A percentile compares a stretch with the other conserved stretches of the same genome.
These are phyloP conservation scores for Gyrodactylus salaris DNA, from an alignment of 1,140 invertebrate genomes.

Conservation along the genomic window DNA sequence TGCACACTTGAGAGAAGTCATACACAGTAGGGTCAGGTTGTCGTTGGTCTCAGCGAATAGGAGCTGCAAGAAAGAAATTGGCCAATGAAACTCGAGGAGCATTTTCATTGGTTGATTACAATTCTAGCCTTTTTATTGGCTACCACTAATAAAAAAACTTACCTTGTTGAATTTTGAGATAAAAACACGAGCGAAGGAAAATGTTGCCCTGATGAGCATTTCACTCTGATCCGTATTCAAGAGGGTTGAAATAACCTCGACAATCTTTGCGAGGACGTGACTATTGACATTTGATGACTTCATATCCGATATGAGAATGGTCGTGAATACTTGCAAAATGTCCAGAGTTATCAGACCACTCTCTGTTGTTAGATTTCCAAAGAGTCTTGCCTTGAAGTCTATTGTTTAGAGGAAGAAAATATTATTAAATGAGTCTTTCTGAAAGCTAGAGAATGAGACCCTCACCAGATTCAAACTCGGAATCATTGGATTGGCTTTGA, in stretches of 20 bases:
- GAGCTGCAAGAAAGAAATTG: neutral
- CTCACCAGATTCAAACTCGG: neutral
- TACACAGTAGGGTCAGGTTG: neutral
- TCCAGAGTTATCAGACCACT: constrained; percentile 51
- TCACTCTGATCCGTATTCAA: neutral
- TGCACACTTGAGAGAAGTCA: neutral
- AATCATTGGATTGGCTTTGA: neutral
- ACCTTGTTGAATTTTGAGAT: neutral
- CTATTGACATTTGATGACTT: neutral
- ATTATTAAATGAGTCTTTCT: too few relatives aligned
- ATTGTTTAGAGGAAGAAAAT: constrained; percentile 9
- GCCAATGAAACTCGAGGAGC: neutral
- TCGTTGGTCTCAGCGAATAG: neutral
- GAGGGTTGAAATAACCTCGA: neutral
- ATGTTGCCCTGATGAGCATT: neutral
- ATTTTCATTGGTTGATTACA: neutral
- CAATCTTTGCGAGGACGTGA: neutral
- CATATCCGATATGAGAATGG: constrained; percentile 28
- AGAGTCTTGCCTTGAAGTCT: constrained; percentile 29
- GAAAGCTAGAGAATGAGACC: neutral
- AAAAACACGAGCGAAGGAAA: neutral
- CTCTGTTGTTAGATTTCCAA: constrained; percentile 57
- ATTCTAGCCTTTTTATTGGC: neutral
- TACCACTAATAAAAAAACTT: neutral
- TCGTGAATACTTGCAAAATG: constrained; percentile 42